A percentile compares a stretch with the other conserved stretches of the same genome.
Conservation (phyloP, 2,113 vertebrate genomes). For the Procavia capensis region DNA sequence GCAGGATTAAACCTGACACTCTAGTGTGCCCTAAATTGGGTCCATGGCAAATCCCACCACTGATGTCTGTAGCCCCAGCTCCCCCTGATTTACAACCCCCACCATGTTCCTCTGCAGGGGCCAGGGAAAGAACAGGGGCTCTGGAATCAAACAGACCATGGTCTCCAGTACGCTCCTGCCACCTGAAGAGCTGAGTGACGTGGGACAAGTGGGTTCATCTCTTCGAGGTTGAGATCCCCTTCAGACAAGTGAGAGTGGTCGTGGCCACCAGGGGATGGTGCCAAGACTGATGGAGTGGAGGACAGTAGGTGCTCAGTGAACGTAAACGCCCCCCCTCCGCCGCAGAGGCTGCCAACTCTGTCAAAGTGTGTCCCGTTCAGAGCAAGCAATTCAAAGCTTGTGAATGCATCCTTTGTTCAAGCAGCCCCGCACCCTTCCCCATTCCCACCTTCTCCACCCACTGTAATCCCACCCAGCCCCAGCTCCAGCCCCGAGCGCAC, state of each 20-base stretch:
- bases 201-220: not conserved
- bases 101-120: no score
- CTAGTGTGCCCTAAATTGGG: not conserved
- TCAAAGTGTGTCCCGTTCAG: not conserved
- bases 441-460: not conserved
- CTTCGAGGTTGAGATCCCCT: not conserved
- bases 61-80: not conserved
- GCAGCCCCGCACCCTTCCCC: not conserved
- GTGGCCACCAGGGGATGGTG: no score
- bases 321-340: not conserved
- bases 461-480: not conserved
- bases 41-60: not conserved
- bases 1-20: not conserved
- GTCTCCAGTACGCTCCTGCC: not conserved
- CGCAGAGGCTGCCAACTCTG: fast-evolving
- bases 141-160: not conserved
- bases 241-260: not conserved
- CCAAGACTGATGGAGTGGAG: not conserved
- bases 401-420: not conserved
- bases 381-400: not conserved
- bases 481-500: not conserved
- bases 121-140: not conserved
- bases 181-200: not conserved
- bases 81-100: not conserved
- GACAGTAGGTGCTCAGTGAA: not conserved